Percentiles rank a stretch among this genome's conserved stretches.
Conservation (phyloP, 2,888 invertebrate species). For the Lacanobia oleracea region DNA sequence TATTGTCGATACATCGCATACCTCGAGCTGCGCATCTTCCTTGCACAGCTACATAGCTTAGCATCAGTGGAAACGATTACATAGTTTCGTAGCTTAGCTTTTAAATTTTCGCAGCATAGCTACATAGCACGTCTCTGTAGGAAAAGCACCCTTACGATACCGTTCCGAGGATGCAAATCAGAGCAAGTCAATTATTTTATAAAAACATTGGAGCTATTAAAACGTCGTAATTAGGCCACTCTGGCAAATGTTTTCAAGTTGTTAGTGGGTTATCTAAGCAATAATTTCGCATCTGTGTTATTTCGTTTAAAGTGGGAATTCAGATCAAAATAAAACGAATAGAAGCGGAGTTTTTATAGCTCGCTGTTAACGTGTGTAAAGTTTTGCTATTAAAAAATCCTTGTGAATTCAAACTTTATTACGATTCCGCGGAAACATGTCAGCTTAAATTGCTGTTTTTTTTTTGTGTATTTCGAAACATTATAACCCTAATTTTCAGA, state of each 20-base stretch:
- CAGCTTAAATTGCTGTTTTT: neutral
- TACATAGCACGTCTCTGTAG: too few species aligned
- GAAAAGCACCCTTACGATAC: too few species aligned
- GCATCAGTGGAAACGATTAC: too few species aligned
- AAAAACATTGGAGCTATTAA: slow-evolving; percentile 17
- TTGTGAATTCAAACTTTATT: neutral
- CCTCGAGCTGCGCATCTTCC: too few species aligned
- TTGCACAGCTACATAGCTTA: too few species aligned
- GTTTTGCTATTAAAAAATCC: neutral
- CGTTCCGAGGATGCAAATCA: neutral
- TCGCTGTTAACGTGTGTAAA: neutral
- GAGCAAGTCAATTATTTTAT: neutral
- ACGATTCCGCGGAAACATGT: neutral
- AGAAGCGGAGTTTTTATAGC: slow-evolving; percentile 15
- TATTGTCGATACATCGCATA: too few species aligned
- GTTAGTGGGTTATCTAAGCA: slow-evolving; percentile 44
- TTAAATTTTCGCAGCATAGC: too few species aligned
- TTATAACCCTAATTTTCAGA: too few species aligned
- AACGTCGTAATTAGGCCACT: slow-evolving; percentile 25
- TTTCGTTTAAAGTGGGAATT: slow-evolving; percentile 22
- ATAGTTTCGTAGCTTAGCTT: too few species aligned
- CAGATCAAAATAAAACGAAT: slow-evolving; percentile 20
- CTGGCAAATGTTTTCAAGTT: slow-evolving; percentile 4
- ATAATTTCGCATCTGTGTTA: slow-evolving; percentile 28
- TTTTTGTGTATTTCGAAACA: neutral